phyloP scores from a whole-genome alignment of 2,888 invertebrate species.

The Panzeria rudis region DNA sequence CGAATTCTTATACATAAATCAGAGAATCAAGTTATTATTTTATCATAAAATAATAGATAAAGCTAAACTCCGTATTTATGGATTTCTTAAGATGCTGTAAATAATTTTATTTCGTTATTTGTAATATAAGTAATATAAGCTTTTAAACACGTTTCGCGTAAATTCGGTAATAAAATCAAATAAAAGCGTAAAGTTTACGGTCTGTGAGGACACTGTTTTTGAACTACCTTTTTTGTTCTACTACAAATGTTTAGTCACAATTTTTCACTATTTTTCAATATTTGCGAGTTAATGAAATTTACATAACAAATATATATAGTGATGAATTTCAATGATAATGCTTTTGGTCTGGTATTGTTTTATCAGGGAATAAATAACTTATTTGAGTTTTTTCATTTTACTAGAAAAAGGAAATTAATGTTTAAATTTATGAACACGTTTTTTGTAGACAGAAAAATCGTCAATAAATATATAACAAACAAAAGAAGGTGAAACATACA shows the following conservation, averaged over 20 bases:
- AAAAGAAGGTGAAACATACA: neutral
- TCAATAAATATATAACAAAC: neutral
- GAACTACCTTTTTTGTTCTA: neutral
- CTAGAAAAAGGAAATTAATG: slow-evolving; percentile 43
- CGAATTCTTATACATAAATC: neutral
- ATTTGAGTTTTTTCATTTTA: slow-evolving; percentile 29
- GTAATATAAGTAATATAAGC: neutral
- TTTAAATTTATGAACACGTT: slow-evolving; percentile 40
- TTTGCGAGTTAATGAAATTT: slow-evolving; percentile 20
- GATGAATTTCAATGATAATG: slow-evolving; percentile 41
- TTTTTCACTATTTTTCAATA: neutral
- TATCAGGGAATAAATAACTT: slow-evolving; percentile 45
- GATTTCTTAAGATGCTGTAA: neutral
- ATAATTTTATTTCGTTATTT: neutral
- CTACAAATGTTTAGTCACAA: neutral
- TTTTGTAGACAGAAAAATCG: neutral
- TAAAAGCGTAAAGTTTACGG: neutral
- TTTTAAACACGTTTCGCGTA: neutral
- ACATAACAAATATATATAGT: slow-evolving; percentile 38
- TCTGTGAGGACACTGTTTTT: neutral
- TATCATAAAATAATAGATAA: neutral
- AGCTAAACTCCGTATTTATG: slow-evolving; percentile 5
- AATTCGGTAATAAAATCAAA: neutral
- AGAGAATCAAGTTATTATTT: slow-evolving; percentile 3
- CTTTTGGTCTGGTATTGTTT: slow-evolving; percentile 10